phyloP scores from a whole-genome alignment of 2,888 invertebrate genomes.

The Dryobotodes eremita region DNA sequence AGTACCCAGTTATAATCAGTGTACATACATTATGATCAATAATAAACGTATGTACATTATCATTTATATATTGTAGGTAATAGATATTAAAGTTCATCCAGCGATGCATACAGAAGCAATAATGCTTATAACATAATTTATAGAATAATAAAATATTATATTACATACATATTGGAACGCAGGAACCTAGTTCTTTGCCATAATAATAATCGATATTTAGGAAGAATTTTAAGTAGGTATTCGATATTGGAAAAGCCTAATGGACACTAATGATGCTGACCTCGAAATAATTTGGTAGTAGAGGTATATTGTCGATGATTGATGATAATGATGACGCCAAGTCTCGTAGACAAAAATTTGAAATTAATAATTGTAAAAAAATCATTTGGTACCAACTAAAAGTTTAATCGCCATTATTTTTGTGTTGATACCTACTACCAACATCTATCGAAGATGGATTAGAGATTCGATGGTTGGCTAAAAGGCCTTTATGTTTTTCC shows the following conservation, averaged over 20 bases:
- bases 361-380: slow-evolving; percentile 38
- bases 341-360: slow-evolving; percentile 21
- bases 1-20: neutral
- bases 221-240: slow-evolving; percentile 51
- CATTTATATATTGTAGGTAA: slow-evolving; percentile 26
- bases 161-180: neutral
- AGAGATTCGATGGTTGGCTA: neutral
- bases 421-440: slow-evolving; percentile 1
- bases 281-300: slow-evolving; percentile 58
- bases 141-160: slow-evolving; percentile 31
- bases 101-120: slow-evolving; percentile 17
- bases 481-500: slow-evolving; percentile 7
- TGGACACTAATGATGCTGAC: slow-evolving; percentile 43
- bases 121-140: slow-evolving; percentile 21
- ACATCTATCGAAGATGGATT: neutral
- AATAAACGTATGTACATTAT: neutral
- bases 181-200: slow-evolving; percentile 10
- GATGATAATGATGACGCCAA: slow-evolving; percentile 52
- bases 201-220: slow-evolving; percentile 39
- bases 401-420: neutral
- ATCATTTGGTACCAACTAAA: neutral
- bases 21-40: neutral
- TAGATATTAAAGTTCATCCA: slow-evolving; percentile 22
- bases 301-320: slow-evolving; percentile 44
- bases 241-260: slow-evolving; percentile 28